Evolutionary conservation across 2,113 vertebrate genomes (phyloP), one percentile per base, ranked within the genome.

Genomic region (Bubo bubo): DNA sequence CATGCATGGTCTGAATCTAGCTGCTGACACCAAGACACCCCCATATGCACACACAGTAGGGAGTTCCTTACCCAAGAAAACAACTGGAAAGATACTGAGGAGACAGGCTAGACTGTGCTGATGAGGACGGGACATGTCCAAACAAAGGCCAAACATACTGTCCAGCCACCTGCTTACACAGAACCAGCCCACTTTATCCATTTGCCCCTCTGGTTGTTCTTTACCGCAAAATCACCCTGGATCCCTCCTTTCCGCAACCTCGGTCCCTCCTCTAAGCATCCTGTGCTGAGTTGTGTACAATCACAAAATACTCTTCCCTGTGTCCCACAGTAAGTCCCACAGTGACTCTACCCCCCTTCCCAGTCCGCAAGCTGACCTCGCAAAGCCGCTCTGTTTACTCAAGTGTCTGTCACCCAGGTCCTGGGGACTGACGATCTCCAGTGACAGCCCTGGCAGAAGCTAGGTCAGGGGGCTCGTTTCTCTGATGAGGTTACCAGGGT

Each of bases 401-500:
- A 43, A 62, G n/a, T 6, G 21, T n/a, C 27, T 49, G 45, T 23
- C 62, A 59, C n/a, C 13, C 68, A 73, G 49, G 68, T 60, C 14
- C 70, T 39, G 5, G 3, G 53, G n/a, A 26, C 41, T 56, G 35
- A 60, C 1, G 4, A 63, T 23, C 39, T 62, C 71, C 70, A 72
- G 56, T 4, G 50, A 71, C 55, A 74, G 74, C 21, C n/a, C 34
- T 30, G 43, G 52, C 52, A 71, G 21, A 10, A 93, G 60, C n/a
- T 60, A 52, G 66, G 41, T 60, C 47, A 47, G 39, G 30, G 47
- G 70, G 10, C 37, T 82, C 4, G 0, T 30, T 86, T 64, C 63
- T 81, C 30, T 27, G 49, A 79, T 0, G 0, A 79, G 39, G 62
- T 83, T 64, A 68, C 8, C 0, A 0, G 79, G 50, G 39, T 12